phyloP scores from a whole-genome alignment of 2,888 invertebrate species.

The Tachina lurida region DNA sequence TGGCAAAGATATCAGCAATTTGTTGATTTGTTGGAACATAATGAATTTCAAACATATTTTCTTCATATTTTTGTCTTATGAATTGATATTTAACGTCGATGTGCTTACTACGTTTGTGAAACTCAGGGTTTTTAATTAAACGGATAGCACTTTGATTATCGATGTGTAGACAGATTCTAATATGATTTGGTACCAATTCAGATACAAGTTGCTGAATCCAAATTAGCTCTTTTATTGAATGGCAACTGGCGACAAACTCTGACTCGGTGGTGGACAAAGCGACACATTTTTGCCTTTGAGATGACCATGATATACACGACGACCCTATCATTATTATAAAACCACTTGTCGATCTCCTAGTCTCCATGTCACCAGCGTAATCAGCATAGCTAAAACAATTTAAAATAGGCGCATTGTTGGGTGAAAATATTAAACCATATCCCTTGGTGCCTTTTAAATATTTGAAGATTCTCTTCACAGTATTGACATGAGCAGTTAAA shows the following conservation, averaged over 20 bases:
- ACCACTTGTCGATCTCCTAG: conserved; percentile 55
- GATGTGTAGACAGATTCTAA: conserved; percentile 27
- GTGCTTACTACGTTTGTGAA: too few species aligned
- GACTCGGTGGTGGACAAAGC: conserved; percentile 57
- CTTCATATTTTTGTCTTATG: too few species aligned
- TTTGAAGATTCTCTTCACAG: conserved; percentile 44
- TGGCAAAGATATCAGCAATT: too few species aligned
- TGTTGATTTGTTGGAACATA: too few species aligned
- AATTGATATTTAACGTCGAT: too few species aligned
- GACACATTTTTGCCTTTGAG: conserved; percentile 60
- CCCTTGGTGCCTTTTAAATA: conserved; percentile 43
- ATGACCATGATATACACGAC: conserved; percentile 55
- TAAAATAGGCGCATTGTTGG: conserved; percentile 34
- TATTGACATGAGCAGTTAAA: conserved; percentile 46
- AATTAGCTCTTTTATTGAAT: conserved; percentile 57
- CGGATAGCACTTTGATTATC: conserved; percentile 53
- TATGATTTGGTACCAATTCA: conserved; percentile 34
- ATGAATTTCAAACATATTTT: too few species aligned
- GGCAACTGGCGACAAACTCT: conserved; percentile 54
- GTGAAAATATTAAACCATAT: too few species aligned
- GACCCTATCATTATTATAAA: too few species aligned
- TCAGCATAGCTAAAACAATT: conserved; percentile 65
- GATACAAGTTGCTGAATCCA: conserved; percentile 57
- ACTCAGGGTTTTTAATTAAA: too few species aligned
- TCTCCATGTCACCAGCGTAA: conserved; percentile 52